Percentiles rank a stretch among this genome's conserved stretches.
These are phyloP conservation scores for Amiota minor DNA, from an alignment of 2,888 invertebrate species.

Conservation along the genomic window DNA sequence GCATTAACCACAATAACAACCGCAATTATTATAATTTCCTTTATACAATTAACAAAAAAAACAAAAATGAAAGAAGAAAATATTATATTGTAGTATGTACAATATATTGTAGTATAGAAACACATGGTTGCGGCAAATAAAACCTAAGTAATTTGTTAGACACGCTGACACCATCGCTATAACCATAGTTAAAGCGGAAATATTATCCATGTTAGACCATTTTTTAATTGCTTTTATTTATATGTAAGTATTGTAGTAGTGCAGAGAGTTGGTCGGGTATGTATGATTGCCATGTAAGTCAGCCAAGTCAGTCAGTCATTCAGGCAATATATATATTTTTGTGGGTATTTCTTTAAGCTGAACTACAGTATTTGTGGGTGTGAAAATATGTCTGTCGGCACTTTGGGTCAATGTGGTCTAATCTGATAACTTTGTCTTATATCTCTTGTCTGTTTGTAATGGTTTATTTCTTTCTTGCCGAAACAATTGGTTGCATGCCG, in stretches of 20 bases:
- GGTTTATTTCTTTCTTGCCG: slow-evolving; percentile 38
- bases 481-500: slow-evolving; percentile 23
- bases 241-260: neutral
- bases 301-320: neutral
- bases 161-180: slow-evolving; percentile 41
- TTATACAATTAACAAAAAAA: neutral
- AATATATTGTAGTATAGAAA: neutral
- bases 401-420: slow-evolving; percentile 45
- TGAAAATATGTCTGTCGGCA: slow-evolving; percentile 34
- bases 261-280: neutral
- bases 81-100: neutral
- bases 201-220: neutral
- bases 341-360: neutral
- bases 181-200: slow-evolving; percentile 41
- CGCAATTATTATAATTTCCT: slow-evolving; percentile 11
- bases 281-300: neutral
- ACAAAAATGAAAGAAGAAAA: neutral
- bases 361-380: slow-evolving; percentile 14
- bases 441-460: slow-evolving; percentile 35
- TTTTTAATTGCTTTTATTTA: slow-evolving; percentile 10
- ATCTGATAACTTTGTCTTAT: neutral
- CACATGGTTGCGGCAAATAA: slow-evolving; percentile 11
- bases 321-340: neutral
- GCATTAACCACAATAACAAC: slow-evolving; percentile 4
- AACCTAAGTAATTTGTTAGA: slow-evolving; percentile 58